phyloP scores from a whole-genome alignment of 2,113 vertebrate species.

The Copsychus sechellarum region DNA sequence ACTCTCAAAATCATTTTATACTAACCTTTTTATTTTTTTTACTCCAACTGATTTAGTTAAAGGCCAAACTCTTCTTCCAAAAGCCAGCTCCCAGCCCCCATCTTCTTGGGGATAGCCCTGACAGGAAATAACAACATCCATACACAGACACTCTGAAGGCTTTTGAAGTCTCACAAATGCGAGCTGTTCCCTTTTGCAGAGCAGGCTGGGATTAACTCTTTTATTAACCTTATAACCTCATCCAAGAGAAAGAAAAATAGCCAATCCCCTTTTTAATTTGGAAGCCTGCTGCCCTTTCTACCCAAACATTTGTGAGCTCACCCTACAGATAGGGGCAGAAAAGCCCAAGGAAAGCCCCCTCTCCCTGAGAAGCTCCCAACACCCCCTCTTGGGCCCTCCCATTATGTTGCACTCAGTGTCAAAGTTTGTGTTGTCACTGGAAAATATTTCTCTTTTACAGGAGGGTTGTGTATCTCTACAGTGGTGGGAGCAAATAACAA shows the following conservation, averaged over 20 bases:
- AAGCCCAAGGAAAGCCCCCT: neutral
- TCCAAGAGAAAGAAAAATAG: neutral
- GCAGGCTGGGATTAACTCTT: neutral
- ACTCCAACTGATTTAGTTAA: neutral
- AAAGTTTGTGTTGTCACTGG: neutral
- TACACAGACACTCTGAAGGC: neutral
- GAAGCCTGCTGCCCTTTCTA: neutral
- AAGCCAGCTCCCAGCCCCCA: neutral
- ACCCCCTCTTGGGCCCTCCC: neutral
- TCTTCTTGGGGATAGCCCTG: neutral
- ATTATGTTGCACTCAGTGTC: neutral
- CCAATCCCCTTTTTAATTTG: neutral
- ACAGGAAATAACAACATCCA: neutral
- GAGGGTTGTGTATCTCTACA: neutral
- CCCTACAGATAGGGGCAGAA: neutral
- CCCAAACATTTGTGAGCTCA: neutral
- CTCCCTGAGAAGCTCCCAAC: neutral
- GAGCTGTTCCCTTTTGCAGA: neutral
- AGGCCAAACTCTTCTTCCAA: neutral
- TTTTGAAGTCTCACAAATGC: neutral
- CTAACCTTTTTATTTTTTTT: neutral
- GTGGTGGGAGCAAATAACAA: neutral
- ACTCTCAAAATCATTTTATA: neutral
- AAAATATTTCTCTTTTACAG: neutral
- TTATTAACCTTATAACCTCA: slow-evolving; percentile 13